Conservation (phyloP, 2,797 vertebrate species). For the Pygocentrus nattereri region DNA sequence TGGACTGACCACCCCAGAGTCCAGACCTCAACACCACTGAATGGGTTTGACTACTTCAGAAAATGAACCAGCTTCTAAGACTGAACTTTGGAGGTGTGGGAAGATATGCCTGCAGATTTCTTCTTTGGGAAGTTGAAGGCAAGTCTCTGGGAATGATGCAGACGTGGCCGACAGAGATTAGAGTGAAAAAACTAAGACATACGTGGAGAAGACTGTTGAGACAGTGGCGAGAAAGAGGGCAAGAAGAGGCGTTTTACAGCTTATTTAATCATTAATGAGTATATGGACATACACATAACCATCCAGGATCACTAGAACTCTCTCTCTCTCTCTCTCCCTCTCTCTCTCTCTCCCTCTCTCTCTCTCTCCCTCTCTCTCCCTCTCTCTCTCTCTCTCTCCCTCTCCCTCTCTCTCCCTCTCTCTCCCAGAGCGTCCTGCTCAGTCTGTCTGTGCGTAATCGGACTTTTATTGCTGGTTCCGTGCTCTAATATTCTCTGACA, state of each 20-base stretch:
- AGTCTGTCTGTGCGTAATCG: conserved; percentile 44
- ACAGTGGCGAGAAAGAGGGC: neutral
- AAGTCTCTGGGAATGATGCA: too few relatives aligned
- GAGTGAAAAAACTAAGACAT: too few relatives aligned
- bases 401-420: conserved; percentile 7
- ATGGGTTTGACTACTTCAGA: too few relatives aligned
- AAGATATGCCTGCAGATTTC: too few relatives aligned
- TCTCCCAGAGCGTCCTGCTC: conserved; percentile 9
- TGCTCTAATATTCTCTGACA: conserved; percentile 88
- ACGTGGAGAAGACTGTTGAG: too few relatives aligned
- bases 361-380: conserved; percentile 4
- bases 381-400: conserved; percentile 11
- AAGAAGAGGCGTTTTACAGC: conserved; percentile 84
- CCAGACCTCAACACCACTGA: too few relatives aligned
- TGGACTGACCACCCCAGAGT: too few relatives aligned
- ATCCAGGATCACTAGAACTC: neutral
- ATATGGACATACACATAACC: conserved; percentile 75
- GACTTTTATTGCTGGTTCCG: conserved; percentile 73
- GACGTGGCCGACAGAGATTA: too few relatives aligned
- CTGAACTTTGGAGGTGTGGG: too few relatives aligned
- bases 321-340: conserved; percentile 3
- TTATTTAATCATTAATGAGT: conserved; percentile 89
- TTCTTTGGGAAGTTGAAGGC: too few relatives aligned
- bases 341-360: neutral
- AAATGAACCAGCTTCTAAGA: too few relatives aligned